Evolutionary conservation across 2,888 invertebrate species (phyloP).

Genomic region (Caenorhabditis becei): DNA sequence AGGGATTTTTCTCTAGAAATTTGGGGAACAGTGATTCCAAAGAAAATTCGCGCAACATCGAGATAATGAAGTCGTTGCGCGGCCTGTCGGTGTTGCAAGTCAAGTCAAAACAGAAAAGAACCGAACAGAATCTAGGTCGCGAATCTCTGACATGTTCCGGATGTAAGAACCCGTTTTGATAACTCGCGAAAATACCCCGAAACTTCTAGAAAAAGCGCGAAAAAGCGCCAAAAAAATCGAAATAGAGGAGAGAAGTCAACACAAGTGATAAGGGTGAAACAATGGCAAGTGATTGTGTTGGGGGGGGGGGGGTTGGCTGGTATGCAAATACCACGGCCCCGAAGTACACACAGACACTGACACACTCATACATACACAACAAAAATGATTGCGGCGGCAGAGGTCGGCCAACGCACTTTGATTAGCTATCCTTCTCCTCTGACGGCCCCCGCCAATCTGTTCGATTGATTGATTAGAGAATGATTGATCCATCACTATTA

Average conservation of each 20-base stretch:
- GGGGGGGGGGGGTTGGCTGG: no score
- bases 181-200: background rate
- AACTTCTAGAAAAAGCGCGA: background rate
- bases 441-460: slow-evolving; percentile 43
- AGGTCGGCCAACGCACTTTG: slow-evolving; percentile 48
- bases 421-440: slow-evolving; percentile 26
- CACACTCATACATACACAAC: slow-evolving; percentile 18
- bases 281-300: slow-evolving; percentile 52
- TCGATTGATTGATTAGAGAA: slow-evolving; percentile 54
- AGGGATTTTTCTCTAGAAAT: no score
- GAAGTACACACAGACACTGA: slow-evolving; percentile 16
- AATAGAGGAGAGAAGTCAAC: background rate
- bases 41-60: background rate
- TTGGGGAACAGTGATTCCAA: no score
- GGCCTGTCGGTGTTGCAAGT: background rate
- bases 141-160: slow-evolving; percentile 28
- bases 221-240: background rate
- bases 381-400: slow-evolving; percentile 34
- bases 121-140: slow-evolving; percentile 45
- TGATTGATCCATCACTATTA: slow-evolving; percentile 46
- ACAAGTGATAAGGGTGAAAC: slow-evolving; percentile 56
- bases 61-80: background rate
- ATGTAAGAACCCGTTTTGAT: background rate
- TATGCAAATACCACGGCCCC: slow-evolving; percentile 18
- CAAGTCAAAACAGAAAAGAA: slow-evolving; percentile 30